Evolutionary conservation across 2,113 vertebrate genomes (phyloP).

Genomic region (Acrocephalus arundinaceus): DNA sequence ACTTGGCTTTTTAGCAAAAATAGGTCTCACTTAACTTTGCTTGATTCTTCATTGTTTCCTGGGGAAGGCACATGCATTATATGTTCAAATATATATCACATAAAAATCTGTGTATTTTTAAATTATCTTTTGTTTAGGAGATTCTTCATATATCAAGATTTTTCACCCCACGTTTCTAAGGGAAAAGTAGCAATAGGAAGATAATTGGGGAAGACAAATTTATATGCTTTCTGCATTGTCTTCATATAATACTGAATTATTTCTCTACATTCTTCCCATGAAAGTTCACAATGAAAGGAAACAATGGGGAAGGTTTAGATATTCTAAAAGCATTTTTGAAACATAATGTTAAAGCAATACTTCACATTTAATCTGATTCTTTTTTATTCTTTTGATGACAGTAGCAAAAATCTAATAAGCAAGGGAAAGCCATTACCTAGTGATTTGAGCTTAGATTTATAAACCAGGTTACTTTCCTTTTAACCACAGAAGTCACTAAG

Average conservation of each 20-base stretch:
- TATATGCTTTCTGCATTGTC: neutral
- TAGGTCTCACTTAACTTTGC: neutral
- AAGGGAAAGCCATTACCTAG: neutral
- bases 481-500: neutral
- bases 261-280: neutral
- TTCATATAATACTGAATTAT: neutral
- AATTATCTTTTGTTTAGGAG: neutral
- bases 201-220: neutral
- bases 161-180: neutral
- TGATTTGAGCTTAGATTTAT: neutral
- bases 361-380: neutral
- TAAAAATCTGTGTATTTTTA: neutral
- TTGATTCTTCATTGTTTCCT: neutral
- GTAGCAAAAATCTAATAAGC: neutral
- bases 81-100: neutral
- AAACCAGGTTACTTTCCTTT: conserved; percentile 11
- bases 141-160: neutral
- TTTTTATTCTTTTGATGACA: conserved; percentile 15
- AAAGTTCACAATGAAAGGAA: neutral
- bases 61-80: neutral
- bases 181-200: neutral
- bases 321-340: conserved; percentile 7
- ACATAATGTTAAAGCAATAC: neutral
- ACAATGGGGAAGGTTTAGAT: neutral
- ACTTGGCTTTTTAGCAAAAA: neutral